Evolutionary conservation across 2,888 invertebrate genomes (phyloP).

Genomic region (Agrotis puta): DNA sequence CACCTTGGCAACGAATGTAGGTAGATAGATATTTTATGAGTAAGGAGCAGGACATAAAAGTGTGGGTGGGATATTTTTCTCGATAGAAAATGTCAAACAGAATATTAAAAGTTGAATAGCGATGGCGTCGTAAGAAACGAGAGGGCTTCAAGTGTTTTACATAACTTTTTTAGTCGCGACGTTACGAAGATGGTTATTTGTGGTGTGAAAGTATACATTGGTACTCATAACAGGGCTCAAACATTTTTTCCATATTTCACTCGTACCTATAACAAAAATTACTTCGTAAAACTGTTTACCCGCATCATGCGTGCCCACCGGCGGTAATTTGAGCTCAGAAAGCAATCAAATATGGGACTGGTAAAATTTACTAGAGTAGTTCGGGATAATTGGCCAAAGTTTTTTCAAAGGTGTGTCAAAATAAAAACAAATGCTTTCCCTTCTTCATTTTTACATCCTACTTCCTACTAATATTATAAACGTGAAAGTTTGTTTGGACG

Average conservation of each 20-base stretch:
- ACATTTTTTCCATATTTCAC: no score
- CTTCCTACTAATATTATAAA: no score
- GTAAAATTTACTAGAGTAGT: constrained; percentile 24
- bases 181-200: no score
- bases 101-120: constrained; percentile 56
- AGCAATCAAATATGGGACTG: constrained; percentile 38
- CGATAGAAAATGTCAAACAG: constrained; percentile 51
- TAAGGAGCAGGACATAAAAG: constrained; percentile 51
- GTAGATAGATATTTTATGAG: constrained; percentile 59
- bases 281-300: neutral
- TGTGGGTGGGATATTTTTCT: constrained; percentile 42
- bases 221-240: no score
- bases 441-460: no score
- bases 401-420: no score
- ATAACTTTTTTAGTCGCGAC: constrained; percentile 12
- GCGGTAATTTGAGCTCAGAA: constrained; percentile 28
- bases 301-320: neutral
- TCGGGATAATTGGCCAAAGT: no score
- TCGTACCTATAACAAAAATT: neutral
- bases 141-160: constrained; percentile 26
- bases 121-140: constrained; percentile 30
- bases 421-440: no score
- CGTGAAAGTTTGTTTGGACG: no score
- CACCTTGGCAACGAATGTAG: constrained; percentile 63
- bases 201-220: no score